phyloP scores from a whole-genome alignment of 2,113 vertebrate species.

The Mellivora capensis region DNA sequence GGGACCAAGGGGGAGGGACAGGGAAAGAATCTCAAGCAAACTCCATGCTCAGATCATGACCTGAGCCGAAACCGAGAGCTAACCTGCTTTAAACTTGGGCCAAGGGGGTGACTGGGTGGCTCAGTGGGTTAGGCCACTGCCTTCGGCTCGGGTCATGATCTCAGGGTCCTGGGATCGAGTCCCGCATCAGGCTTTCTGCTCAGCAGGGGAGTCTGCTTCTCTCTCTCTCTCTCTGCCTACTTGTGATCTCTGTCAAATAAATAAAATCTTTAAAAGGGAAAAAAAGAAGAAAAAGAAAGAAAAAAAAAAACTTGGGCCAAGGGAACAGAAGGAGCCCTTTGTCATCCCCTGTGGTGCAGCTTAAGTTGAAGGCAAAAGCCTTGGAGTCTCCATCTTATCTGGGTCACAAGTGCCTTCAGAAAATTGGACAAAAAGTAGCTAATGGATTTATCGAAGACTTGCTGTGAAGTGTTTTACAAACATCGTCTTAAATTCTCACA shows the following conservation, averaged over 20 bases:
- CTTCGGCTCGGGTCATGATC: no score
- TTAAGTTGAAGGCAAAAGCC: not conserved
- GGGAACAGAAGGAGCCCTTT: not conserved
- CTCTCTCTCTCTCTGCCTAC: no score
- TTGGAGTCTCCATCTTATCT: not conserved
- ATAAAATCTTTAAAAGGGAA: no score
- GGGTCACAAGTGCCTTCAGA: not conserved
- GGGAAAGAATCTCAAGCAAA: not conserved
- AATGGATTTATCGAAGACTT: not conserved
- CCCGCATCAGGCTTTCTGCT: no score
- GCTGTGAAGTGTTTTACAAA: not conserved
- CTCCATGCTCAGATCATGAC: not conserved
- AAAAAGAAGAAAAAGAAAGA: no score
- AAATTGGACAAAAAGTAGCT: not conserved
- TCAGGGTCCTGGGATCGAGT: no score
- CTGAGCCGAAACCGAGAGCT: not conserved
- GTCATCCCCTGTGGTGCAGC: not conserved
- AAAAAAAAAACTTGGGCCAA: not conserved
- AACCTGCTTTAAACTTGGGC: no score
- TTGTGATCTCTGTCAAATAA: no score
- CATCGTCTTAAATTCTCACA: not conserved
- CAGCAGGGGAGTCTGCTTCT: no score
- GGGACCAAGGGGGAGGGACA: not conserved
- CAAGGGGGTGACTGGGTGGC: no score
- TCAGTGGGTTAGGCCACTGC: no score